phyloP scores from a whole-genome alignment of 2,797 vertebrate genomes.

The Propithecus perrieri region DNA sequence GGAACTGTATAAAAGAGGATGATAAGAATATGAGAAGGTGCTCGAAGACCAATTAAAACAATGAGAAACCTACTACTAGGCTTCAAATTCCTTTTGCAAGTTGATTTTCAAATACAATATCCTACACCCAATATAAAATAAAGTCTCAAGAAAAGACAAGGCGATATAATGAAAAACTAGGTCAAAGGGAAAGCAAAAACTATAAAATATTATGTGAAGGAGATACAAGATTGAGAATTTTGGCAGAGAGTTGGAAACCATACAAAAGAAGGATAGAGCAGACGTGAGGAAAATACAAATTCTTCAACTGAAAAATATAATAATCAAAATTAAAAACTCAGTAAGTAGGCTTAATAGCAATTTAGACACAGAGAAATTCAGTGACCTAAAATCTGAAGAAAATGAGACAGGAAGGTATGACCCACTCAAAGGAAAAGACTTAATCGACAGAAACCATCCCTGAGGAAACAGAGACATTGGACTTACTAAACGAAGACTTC shows the following conservation, averaged over 20 bases:
- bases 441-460: background rate
- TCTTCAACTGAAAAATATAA: background rate
- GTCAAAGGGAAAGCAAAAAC: background rate
- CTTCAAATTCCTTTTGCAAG: slow-evolving; percentile 33
- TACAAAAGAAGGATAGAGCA: background rate
- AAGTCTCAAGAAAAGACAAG: background rate
- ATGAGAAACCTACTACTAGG: background rate
- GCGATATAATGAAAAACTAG: background rate
- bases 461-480: background rate
- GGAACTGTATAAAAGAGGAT: background rate
- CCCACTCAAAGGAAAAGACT: background rate
- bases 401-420: background rate
- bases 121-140: background rate
- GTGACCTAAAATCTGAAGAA: slow-evolving; percentile 1
- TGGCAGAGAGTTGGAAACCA: background rate
- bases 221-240: background rate
- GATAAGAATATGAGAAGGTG: background rate
- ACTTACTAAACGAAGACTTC: background rate
- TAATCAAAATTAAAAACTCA: background rate
- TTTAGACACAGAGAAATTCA: background rate
- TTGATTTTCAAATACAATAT: background rate
- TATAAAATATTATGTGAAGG: background rate
- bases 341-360: background rate
- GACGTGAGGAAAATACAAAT: background rate
- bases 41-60: background rate